A percentile compares a stretch with the other conserved stretches of the same genome.
These are phyloP conservation scores for Taenioides sp. DNA, from an alignment of 2,797 vertebrate genomes.

Conservation along the genomic window DNA sequence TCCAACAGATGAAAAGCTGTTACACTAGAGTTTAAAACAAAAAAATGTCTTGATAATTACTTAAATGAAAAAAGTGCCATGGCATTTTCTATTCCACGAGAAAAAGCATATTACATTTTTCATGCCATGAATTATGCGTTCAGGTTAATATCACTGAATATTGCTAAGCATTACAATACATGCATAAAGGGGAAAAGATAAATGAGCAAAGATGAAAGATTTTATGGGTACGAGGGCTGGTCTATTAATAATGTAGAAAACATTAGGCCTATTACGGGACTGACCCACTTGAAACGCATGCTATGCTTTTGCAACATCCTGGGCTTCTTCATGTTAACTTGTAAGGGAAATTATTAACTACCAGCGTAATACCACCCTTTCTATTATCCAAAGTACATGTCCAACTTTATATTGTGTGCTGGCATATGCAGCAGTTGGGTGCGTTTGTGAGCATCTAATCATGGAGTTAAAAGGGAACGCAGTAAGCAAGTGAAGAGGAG, in stretches of 20 bases:
- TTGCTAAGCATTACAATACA: constrained; percentile 28
- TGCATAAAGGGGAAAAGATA: constrained; percentile 36
- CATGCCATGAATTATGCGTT: not conserved
- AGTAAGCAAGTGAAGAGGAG: constrained; percentile 8
- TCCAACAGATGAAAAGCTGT: no score
- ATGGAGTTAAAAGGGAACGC: constrained; percentile 11
- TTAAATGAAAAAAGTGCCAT: not conserved
- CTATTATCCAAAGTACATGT: constrained; percentile 38
- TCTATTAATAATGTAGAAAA: constrained; percentile 76
- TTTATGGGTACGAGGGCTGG: constrained; percentile 56
- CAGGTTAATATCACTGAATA: not conserved
- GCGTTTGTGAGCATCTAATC: constrained; percentile 26
- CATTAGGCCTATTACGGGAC: constrained; percentile 68
- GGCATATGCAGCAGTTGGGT: constrained; percentile 8
- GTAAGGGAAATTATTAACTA: constrained; percentile 48
- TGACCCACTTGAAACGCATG: constrained; percentile 64
- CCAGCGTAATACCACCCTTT: constrained; percentile 37
- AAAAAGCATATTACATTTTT: not conserved
- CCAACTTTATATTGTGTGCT: constrained; percentile 14
- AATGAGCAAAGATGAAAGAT: constrained; percentile 70
- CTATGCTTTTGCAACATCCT: constrained; percentile 33
- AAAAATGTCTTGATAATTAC: not conserved
- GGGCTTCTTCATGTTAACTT: constrained; percentile 19
- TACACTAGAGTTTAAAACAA: no score
- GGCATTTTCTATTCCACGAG: not conserved